Conservation (phyloP, 2,797 vertebrate species). For the Sebastes nivosus region DNA sequence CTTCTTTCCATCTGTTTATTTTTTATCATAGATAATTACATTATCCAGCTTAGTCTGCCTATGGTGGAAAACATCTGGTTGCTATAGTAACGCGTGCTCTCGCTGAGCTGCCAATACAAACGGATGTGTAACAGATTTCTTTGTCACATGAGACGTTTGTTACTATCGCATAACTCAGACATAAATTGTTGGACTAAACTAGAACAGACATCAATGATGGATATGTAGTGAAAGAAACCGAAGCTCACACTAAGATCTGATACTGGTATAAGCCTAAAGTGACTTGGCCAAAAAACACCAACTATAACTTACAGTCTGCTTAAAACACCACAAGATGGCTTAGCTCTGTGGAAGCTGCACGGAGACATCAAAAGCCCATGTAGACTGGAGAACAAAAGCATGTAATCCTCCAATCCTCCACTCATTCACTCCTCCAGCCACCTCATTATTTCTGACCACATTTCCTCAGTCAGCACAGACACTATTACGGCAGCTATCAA, state of each 20-base stretch:
- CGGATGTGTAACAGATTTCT: neutral
- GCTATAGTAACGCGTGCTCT: neutral
- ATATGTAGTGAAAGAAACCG: neutral
- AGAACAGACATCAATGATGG: neutral
- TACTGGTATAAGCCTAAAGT: neutral
- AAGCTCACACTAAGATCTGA: neutral
- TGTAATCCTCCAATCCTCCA: neutral
- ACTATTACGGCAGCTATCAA: neutral
- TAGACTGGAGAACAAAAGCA: neutral
- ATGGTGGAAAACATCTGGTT: neutral
- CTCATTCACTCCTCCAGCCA: conserved; percentile 4
- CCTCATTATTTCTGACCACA: conserved; percentile 10
- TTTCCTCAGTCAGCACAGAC: neutral
- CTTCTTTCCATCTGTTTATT: neutral
- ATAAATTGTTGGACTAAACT: neutral
- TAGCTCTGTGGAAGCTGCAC: neutral
- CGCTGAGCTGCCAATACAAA: neutral
- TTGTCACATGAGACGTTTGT: neutral
- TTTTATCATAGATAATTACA: neutral
- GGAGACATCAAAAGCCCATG: neutral
- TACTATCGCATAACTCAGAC: neutral
- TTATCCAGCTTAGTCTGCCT: neutral
- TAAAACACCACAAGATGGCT: neutral
- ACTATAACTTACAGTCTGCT: neutral
- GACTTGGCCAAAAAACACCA: neutral